Conservation (phyloP, 2,113 vertebrate species). For the Cyphomyrus discorhynchus region DNA sequence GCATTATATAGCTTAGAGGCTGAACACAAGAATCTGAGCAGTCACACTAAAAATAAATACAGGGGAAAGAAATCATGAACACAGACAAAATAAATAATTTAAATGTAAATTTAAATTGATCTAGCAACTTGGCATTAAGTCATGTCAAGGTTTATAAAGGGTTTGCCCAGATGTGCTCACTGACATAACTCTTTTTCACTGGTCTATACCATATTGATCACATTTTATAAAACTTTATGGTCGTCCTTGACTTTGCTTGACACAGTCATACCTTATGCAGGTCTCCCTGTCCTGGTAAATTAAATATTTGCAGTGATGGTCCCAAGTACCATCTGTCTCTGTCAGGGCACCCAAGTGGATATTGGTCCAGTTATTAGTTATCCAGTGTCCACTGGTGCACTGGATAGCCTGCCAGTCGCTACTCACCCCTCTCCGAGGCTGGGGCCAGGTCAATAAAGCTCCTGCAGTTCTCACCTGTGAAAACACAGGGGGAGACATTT, state of each 20-base stretch:
- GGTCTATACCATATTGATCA: background rate
- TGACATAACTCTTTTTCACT: background rate
- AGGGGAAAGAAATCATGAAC: background rate
- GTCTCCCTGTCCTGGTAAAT: background rate
- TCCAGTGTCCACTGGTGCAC: background rate
- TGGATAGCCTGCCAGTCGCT: background rate
- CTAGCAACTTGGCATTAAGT: background rate
- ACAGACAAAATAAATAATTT: background rate
- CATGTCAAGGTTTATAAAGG: background rate
- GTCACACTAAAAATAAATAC: background rate
- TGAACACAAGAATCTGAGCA: background rate
- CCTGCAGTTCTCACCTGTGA: slow-evolving; percentile 80
- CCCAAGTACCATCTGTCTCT: background rate
- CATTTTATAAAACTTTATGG: background rate
- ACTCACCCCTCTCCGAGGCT: slow-evolving; percentile 86
- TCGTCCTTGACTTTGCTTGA: background rate
- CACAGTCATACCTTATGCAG: background rate
- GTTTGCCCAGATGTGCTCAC: background rate
- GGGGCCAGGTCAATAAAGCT: slow-evolving; percentile 94
- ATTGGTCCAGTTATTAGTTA: background rate
- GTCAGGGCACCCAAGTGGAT: background rate
- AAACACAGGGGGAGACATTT: slow-evolving; percentile 36
- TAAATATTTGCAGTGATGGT: slow-evolving; percentile 1
- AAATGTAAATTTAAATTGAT: background rate
- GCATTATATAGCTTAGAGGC: background rate